Percentiles rank a stretch among this genome's conserved stretches.
Conservation (phyloP, 2,113 vertebrate genomes). For the Riparia riparia region DNA sequence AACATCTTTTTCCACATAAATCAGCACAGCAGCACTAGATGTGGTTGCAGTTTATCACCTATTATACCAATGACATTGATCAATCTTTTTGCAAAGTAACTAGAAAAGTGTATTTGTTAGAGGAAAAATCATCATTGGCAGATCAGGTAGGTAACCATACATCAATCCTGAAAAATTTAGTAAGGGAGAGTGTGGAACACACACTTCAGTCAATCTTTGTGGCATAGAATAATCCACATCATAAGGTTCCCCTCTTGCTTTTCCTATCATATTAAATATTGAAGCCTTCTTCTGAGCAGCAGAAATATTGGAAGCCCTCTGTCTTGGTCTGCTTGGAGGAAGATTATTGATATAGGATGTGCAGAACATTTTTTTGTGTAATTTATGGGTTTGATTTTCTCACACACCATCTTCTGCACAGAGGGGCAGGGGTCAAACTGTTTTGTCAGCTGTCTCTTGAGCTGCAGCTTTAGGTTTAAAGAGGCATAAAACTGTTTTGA, state of each 20-base stretch:
- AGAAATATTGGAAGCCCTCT: background rate
- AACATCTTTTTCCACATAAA: background rate
- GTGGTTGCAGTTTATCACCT: accelerated
- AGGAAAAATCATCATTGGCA: background rate
- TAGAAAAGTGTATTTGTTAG: background rate
- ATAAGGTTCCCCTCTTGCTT: background rate
- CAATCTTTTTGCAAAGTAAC: background rate
- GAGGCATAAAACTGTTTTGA: background rate
- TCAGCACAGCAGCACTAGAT: background rate
- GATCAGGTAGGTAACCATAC: background rate
- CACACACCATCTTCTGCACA: background rate
- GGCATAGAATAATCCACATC: background rate
- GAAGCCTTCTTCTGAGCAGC: background rate
- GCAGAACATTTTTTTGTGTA: background rate
- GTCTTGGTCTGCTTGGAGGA: background rate
- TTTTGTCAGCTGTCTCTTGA: background rate
- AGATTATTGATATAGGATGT: background rate
- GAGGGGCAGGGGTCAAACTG: background rate
- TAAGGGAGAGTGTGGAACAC: background rate
- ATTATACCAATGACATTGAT: background rate
- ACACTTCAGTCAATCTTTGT: background rate
- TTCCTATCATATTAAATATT: conserved; percentile 12
- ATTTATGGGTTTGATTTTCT: background rate
- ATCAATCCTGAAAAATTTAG: background rate
- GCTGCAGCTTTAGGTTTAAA: background rate